Evolutionary conservation across 2,888 invertebrate genomes (phyloP), one percentile per base, ranked within the genome.

Genomic region (Dynastes maya): DNA sequence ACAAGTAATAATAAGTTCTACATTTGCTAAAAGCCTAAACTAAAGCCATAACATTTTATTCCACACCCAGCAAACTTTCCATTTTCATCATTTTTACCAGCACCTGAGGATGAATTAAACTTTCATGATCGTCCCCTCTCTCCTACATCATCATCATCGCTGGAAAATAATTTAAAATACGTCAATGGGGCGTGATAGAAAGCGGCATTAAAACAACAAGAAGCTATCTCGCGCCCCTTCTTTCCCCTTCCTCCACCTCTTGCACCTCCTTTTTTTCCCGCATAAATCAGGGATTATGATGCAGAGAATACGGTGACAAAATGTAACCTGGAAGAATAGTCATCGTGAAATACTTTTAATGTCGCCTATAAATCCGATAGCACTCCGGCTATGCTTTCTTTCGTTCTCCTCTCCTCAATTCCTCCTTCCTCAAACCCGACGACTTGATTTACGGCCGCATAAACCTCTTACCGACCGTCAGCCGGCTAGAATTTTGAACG

Each of bases 321-420:
- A 74, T 74, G 72, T 74, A 74, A 74, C 72, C 61, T 58, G 72
- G 61, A 74, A 74, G 72, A 74, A 74, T 74, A 74, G 72, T 74
- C 72, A 74, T 45, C 61, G 72, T 63, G 72, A 74, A 74, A 74
- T 74, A 74, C 72, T 74, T 74, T 74, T 74, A 74, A 74, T 74
- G 72, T 49, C 72, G 40, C 49, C 72, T 74, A 74, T 74, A 74
- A 74, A 74, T 74, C 72, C 61, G 61, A 61, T 29, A 53, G 58
- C 70, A 13, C 16, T 53, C 22, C 22, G 45, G 45, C 61, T 27
- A 74, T 61, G 45, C 49, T 58, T 40, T 71, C 58, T 55, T 37
- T 71, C 55, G 16, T 32, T 37, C 22, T 58, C 16, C n/a, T 1
- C 13, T 16, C 45, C 68, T 16, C 53, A 9, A 51, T 51, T 22